Conservation (phyloP, 2,113 vertebrate species). For the Motacilla alba region DNA sequence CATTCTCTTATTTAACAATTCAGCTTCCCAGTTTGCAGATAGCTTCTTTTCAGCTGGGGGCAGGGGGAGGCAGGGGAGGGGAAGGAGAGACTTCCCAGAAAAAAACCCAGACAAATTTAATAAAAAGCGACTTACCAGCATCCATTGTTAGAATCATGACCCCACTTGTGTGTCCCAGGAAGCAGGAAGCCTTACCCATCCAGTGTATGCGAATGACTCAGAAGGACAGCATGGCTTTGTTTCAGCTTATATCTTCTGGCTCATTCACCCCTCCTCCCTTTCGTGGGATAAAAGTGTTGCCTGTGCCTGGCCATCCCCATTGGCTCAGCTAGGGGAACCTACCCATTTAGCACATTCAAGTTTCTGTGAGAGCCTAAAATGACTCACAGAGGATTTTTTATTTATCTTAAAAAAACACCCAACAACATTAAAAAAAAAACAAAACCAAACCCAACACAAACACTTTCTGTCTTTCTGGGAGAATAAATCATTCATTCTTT, state of each 20-base stretch:
- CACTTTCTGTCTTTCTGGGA: neutral
- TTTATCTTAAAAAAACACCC: neutral
- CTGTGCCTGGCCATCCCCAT: conserved; percentile 41
- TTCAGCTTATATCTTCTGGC: conserved; percentile 67
- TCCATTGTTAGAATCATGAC: conserved; percentile 72
- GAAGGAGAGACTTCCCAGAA: neutral
- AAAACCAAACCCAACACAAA: neutral
- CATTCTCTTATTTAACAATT: neutral
- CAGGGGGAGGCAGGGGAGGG: accelerated
- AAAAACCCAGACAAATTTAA: neutral
- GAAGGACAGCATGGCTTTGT: conserved; percentile 66
- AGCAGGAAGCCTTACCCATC: conserved; percentile 67
- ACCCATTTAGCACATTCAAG: conserved; percentile 23
- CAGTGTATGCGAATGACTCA: conserved; percentile 58
- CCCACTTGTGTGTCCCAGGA: conserved; percentile 45
- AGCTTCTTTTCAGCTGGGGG: neutral
- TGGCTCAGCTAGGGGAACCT: conserved; percentile 53
- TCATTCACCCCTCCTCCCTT: conserved; percentile 63
- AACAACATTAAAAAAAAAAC: neutral
- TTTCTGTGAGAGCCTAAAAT: conserved; percentile 44
- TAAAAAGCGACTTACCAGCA: conserved; percentile 45
- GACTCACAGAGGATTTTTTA: neutral
- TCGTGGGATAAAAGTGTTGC: conserved; percentile 49
- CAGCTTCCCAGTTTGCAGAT: neutral
- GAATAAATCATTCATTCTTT: neutral